phyloP scores from a whole-genome alignment of 2,888 invertebrate genomes.

The Folsomia candida region DNA sequence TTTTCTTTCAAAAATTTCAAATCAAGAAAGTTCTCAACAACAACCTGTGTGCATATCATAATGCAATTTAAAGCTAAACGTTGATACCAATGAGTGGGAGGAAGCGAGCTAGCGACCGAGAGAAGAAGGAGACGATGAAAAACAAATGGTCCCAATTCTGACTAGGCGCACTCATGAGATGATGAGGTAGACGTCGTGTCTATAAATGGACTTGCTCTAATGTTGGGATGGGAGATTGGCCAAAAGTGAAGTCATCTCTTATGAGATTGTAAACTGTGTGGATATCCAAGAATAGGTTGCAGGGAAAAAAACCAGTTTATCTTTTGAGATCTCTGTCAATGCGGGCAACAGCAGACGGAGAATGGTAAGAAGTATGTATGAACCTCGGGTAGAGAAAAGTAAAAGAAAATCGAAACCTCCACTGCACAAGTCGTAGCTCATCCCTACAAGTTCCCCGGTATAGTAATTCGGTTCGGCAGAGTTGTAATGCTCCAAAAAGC shows the following conservation, averaged over 20 bases:
- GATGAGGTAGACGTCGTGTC: slow-evolving; percentile 21
- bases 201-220: slow-evolving; percentile 19
- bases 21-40: too few relatives aligned
- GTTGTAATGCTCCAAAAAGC: background rate
- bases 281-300: slow-evolving; percentile 18
- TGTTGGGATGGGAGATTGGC: slow-evolving; percentile 13
- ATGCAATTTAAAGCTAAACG: too few relatives aligned
- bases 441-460: too few relatives aligned
- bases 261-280: slow-evolving; percentile 12
- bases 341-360: too few relatives aligned
- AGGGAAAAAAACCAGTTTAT: background rate
- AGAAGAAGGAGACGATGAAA: slow-evolving; percentile 1
- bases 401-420: too few relatives aligned
- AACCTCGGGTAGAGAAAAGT: too few relatives aligned
- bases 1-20: too few relatives aligned
- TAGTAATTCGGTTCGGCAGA: too few relatives aligned
- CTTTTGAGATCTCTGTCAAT: background rate
- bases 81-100: background rate
- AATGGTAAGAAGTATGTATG: too few relatives aligned
- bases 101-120: background rate
- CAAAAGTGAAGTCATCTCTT: slow-evolving; percentile 19
- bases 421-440: too few relatives aligned
- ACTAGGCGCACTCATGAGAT: background rate
- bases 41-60: too few relatives aligned
- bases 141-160: background rate